These are phyloP conservation scores for Diadumene lineata DNA, from an alignment of 92 coral and sea anemone genomes.

Conservation along the genomic window DNA sequence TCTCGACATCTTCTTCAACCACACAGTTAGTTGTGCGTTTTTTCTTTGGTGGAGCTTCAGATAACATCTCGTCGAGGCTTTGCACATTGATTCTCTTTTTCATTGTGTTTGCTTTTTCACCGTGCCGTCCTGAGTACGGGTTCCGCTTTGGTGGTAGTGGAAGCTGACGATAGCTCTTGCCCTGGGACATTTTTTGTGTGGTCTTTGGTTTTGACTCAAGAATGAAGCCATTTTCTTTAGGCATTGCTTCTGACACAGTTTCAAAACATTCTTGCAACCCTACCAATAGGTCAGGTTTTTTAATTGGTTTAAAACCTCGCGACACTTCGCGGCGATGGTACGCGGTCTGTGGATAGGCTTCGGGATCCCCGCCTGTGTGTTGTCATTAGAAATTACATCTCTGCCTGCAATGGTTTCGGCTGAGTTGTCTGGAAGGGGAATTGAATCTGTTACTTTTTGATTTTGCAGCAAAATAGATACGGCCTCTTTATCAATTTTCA, in stretches of 20 bases:
- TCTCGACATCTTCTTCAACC: neutral
- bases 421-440: neutral
- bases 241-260: neutral
- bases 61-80: neutral
- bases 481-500: constrained; percentile 20
- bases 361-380: neutral
- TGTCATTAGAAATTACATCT: neutral
- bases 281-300: neutral
- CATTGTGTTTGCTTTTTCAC: constrained; percentile 19
- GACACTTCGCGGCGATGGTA: neutral
- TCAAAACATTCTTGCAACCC: neutral
- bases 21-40: neutral
- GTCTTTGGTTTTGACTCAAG: constrained; percentile 11
- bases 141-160: constrained; percentile 29
- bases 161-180: neutral
- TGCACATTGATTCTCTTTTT: constrained; percentile 1
- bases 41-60: neutral
- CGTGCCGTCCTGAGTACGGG: constrained; percentile 37
- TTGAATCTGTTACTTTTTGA: neutral
- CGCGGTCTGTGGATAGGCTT: neutral
- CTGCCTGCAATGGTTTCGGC: neutral
- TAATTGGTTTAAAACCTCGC: neutral
- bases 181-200: neutral
- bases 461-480: neutral
- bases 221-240: neutral